phyloP scores from a whole-genome alignment of 1,140 invertebrate species.

The Apis cerana region DNA sequence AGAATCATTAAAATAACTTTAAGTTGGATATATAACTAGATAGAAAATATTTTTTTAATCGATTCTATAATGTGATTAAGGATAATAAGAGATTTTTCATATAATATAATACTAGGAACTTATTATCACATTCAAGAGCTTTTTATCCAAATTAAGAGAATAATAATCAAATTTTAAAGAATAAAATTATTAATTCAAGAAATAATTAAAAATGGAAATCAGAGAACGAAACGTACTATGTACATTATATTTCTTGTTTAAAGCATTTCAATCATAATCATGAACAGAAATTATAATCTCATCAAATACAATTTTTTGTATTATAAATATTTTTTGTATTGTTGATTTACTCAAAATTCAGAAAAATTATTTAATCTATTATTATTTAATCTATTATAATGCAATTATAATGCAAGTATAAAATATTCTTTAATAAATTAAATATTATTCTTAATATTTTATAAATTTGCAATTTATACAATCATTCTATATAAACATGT shows the following conservation, averaged over 20 bases:
- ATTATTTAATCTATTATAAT: background rate
- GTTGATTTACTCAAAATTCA: background rate
- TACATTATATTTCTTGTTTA: background rate
- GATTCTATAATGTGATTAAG: background rate
- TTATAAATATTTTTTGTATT: background rate
- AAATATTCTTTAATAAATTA: background rate
- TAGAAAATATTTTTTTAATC: background rate
- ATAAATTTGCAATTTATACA: background rate
- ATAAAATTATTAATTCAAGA: constrained; percentile 1
- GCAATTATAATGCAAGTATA: no score
- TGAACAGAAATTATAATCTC: background rate
- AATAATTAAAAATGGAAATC: constrained; percentile 6
- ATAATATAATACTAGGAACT: background rate
- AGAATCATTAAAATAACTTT: background rate
- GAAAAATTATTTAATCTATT: no score
- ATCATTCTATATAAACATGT: background rate
- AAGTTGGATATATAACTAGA: background rate
- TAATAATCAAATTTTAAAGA: constrained; percentile 18
- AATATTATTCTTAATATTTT: background rate
- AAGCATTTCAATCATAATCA: background rate
- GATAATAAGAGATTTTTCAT: background rate
- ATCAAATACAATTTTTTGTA: background rate
- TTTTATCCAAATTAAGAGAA: background rate
- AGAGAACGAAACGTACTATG: background rate
- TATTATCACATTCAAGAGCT: background rate